Percentiles rank a stretch among this genome's conserved stretches.
phyloP scores from a whole-genome alignment of 1,140 invertebrate genomes.

The Drosophila melanica region DNA sequence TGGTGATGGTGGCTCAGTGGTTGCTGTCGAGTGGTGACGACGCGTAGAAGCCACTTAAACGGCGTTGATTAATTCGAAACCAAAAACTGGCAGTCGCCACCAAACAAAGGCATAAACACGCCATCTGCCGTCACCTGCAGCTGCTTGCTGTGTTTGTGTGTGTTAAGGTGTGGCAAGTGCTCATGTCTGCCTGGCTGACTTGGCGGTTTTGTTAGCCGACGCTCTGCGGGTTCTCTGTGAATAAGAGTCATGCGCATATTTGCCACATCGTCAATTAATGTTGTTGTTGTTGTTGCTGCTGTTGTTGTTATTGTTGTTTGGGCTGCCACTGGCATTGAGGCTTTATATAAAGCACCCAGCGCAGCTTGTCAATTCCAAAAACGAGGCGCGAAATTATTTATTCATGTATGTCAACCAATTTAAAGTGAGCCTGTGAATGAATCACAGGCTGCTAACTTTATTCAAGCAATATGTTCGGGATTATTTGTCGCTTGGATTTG shows the following conservation, averaged over 20 bases:
- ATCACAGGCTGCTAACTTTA: not conserved
- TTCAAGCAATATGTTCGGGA: not conserved
- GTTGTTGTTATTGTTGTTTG: conserved; percentile 27
- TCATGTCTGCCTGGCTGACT: conserved; percentile 46
- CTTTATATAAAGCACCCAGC: conserved; percentile 7
- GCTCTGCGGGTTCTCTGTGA: conserved; percentile 38
- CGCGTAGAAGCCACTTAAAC: conserved; percentile 70
- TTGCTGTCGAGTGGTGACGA: conserved; percentile 35
- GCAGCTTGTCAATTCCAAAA: conserved; percentile 29
- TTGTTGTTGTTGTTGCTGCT: conserved; percentile 43
- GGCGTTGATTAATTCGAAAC: conserved; percentile 75
- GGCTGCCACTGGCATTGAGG: conserved; percentile 6
- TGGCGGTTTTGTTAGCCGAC: conserved; percentile 51
- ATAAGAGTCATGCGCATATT: conserved; percentile 50
- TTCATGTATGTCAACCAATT: conserved; percentile 19
- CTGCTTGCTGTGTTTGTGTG: conserved; percentile 17
- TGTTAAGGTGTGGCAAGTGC: conserved; percentile 52
- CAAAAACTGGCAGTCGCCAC: conserved; percentile 73
- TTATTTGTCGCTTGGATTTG: not conserved
- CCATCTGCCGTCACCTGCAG: conserved; percentile 44
- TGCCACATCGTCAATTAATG: conserved; percentile 66
- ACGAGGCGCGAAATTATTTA: conserved; percentile 28
- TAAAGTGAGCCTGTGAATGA: not conserved
- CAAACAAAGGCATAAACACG: conserved; percentile 55
- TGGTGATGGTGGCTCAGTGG: not conserved